Evolutionary conservation across 2,797 vertebrate species (phyloP).

Genomic region (Pangasius sanitwongsei): DNA sequence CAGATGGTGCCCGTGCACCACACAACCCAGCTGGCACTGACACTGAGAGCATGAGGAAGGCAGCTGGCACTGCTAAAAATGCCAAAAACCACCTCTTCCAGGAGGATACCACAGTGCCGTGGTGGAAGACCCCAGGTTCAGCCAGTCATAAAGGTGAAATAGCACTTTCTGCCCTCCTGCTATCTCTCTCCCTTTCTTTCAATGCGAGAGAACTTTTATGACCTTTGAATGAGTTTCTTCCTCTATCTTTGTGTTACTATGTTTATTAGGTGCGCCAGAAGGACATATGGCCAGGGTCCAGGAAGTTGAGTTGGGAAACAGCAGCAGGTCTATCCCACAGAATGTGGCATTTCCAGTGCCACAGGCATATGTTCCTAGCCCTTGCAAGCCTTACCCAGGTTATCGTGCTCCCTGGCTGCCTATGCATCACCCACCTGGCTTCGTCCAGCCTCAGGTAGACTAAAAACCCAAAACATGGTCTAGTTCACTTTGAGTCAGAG

Average conservation of each 20-base stretch:
- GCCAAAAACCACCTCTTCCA: conserved; percentile 65
- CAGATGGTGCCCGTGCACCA: conserved; percentile 56
- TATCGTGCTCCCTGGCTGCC: conserved; percentile 50
- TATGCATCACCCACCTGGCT: conserved; percentile 46
- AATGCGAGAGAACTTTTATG: conserved; percentile 21
- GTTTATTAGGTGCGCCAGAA: conserved; percentile 13
- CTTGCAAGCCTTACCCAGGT: conserved; percentile 28
- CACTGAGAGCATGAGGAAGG: conserved; percentile 65
- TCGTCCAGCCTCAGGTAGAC: conserved; percentile 27
- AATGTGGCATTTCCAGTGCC: conserved; percentile 29
- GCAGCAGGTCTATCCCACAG: conserved; percentile 32
- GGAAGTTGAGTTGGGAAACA: conserved; percentile 16
- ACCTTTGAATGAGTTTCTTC: conserved; percentile 13
- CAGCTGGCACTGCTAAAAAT: conserved; percentile 69
- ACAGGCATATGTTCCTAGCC: conserved; percentile 2
- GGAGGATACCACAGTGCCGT: conserved; percentile 32
- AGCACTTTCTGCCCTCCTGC: conserved; percentile 4
- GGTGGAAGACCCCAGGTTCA: conserved; percentile 31
- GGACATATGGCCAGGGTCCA: conserved; percentile 37
- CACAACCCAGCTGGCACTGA: conserved; percentile 58
- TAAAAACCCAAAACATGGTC: conserved; percentile 9
- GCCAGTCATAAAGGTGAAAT: conserved; percentile 34
- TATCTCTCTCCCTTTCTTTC: conserved; percentile 33
- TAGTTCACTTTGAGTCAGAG: not conserved
- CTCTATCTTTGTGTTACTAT: conserved; percentile 3